Percentiles rank a stretch among this genome's conserved stretches.
phyloP scores from a whole-genome alignment of 2,888 invertebrate genomes.

The Phengaris arion region DNA sequence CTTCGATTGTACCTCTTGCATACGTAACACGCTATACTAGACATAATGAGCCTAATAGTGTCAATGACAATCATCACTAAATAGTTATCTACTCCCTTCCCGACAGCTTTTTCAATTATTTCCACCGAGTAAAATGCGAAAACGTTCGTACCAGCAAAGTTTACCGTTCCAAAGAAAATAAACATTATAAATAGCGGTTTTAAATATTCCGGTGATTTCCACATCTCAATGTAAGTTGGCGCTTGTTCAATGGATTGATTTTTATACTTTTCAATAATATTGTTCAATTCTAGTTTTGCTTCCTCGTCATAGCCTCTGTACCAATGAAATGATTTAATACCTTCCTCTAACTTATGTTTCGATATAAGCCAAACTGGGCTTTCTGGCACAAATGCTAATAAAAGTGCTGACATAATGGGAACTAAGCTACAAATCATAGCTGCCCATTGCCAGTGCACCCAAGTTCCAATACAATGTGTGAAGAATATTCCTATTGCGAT shows the following conservation, averaged over 20 bases:
- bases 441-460: slow-evolving; percentile 26
- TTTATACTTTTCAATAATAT: slow-evolving; percentile 9
- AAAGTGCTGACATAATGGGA: background rate
- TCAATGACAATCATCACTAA: slow-evolving; percentile 22
- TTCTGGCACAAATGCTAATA: background rate
- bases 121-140: slow-evolving; percentile 25
- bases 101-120: slow-evolving; percentile 19
- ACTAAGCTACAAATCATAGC: slow-evolving; percentile 3
- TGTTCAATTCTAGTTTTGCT: slow-evolving; percentile 1
- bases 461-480: slow-evolving; percentile 17
- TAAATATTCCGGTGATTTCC: slow-evolving; percentile 5
- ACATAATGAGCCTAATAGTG: background rate
- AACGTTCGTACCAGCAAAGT: slow-evolving; percentile 17
- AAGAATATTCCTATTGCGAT: slow-evolving; percentile 19
- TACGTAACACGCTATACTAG: slow-evolving; percentile 4
- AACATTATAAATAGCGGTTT: slow-evolving; percentile 15
- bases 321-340: slow-evolving; percentile 13
- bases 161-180: background rate
- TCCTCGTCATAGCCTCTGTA: slow-evolving; percentile 17
- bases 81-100: slow-evolving; percentile 15
- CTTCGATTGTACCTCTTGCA: slow-evolving; percentile 18
- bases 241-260: background rate
- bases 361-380: slow-evolving; percentile 25
- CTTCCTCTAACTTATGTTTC: background rate
- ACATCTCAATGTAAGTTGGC: slow-evolving; percentile 8